phyloP scores from a whole-genome alignment of 2,113 vertebrate species.

The Cygnus buccinator region DNA sequence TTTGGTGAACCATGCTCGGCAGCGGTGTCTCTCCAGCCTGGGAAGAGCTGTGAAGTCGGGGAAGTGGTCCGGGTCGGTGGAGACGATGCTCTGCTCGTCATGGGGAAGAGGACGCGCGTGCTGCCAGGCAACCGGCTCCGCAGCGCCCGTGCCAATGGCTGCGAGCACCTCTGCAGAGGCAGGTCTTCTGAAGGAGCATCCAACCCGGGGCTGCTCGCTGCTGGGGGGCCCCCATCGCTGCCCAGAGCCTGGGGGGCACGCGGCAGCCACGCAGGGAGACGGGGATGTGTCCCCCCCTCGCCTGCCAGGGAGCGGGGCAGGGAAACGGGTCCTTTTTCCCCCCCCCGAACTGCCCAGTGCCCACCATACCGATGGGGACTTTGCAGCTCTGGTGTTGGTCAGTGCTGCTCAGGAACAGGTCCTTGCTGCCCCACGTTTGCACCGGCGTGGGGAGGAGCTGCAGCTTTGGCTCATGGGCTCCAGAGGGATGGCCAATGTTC shows the following conservation, averaged over 20 bases:
- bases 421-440: not conserved
- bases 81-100: slow-evolving; percentile 15
- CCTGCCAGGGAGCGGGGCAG: not conserved
- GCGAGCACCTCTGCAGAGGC: slow-evolving; percentile 66
- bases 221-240: not conserved
- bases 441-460: not conserved
- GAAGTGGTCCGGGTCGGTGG: slow-evolving; percentile 19
- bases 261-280: fast-evolving
- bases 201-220: not conserved
- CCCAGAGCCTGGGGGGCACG: not conserved
- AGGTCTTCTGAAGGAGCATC: slow-evolving; percentile 12
- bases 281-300: not conserved
- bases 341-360: not conserved
- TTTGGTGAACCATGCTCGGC: fast-evolving
- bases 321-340: not conserved
- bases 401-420: not conserved
- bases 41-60: not conserved
- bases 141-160: slow-evolving; percentile 56
- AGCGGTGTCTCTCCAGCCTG: not conserved
- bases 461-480: not conserved
- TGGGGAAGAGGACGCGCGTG: slow-evolving; percentile 39
- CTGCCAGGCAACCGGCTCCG: slow-evolving; percentile 68
- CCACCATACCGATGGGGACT: fast-evolving
- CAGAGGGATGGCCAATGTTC: fast-evolving
- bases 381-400: fast-evolving